A percentile compares a stretch with the other conserved stretches of the same genome.
phyloP scores from a whole-genome alignment of 2,888 invertebrate species.

The Megastigmus dorsalis region DNA sequence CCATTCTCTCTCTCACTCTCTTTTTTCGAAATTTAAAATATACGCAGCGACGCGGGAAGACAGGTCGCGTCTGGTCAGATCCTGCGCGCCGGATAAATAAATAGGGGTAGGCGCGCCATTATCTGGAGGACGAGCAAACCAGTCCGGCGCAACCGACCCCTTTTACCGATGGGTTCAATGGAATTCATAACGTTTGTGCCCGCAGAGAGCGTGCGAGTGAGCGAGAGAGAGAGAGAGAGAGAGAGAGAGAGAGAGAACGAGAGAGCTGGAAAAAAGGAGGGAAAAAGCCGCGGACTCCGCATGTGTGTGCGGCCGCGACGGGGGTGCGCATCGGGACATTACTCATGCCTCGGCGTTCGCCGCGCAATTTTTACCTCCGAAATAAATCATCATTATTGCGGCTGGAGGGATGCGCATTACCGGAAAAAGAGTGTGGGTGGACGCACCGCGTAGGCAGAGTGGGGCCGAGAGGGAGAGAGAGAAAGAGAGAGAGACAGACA shows the following conservation, averaged over 20 bases:
- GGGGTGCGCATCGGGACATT: constrained; percentile 74
- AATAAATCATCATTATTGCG: constrained; percentile 80
- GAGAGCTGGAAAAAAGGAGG: no score
- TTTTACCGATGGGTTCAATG: constrained; percentile 69
- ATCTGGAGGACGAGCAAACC: constrained; percentile 67
- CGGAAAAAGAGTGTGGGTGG: constrained; percentile 20
- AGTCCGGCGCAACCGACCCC: constrained; percentile 52
- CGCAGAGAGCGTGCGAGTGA: constrained; percentile 64
- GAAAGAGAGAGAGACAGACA: not conserved
- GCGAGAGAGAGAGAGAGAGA: no score
- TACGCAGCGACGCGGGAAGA: constrained; percentile 58
- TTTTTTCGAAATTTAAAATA: constrained; percentile 46
- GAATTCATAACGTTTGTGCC: constrained; percentile 71
- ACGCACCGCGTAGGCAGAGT: no score
- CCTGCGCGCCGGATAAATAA: constrained; percentile 67
- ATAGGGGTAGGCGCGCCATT: constrained; percentile 69
- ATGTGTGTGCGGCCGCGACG: constrained; percentile 13
- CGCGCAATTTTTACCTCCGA: constrained; percentile 77
- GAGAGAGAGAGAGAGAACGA: no score
- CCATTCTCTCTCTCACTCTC: not conserved
- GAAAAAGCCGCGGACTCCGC: constrained; percentile 61
- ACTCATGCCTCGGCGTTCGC: constrained; percentile 76
- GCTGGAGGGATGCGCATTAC: constrained; percentile 73
- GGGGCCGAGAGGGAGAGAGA: constrained; percentile 1
- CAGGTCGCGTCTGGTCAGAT: constrained; percentile 65